Evolutionary conservation across 35 echinoderm and acorn worm species (phyloP), one percentile per base, ranked within the genome.

Genomic region (Patiria miniata): DNA sequence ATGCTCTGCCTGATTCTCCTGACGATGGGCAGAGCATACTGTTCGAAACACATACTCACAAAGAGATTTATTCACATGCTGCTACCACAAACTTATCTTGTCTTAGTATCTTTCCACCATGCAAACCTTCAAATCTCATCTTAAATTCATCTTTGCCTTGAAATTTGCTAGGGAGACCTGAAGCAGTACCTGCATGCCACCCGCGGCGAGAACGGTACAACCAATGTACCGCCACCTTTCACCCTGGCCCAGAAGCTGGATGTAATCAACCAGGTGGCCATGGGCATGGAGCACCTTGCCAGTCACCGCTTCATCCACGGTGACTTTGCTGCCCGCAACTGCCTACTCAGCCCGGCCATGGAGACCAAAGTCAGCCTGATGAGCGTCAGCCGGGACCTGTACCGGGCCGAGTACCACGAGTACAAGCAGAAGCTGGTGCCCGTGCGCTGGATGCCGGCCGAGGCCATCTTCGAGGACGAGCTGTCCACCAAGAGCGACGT

Each of bases 401-500:
- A 94, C 86, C 92, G 92, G 28, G 60, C 81, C 22, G 96, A 98
- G 82, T 98, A 98, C 93, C 92, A 98, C 42, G 96, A 98, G 83
- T 94, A 98, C 53, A 81, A 92, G 60, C 92, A 98, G 54, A 85
- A 87, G 58, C 86, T 98, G 33, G 91, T 98, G 84, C 96, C 96
- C 6, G 86, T 98, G 28, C 85, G 96, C 79, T 98, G 96, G 96
- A 91, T 98, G 96, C 92, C 96, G 15, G 80, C 88, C 8, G 96
- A 98, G 40, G 96, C 96, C 50, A 86, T 98, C 83, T 98, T 92
- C 57, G 96, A 98, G 51, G 89, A 94, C 51, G 92, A 98, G 53
- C 89, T 94, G 81, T 94, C 92, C 17, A 91, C 96, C 16, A 98
- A 98, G 89, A 98, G 96, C 76, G 96, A 98, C 81, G 90, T 98